Conservation (phyloP, 2,797 vertebrate species). For the Phalanger gymnotis region DNA sequence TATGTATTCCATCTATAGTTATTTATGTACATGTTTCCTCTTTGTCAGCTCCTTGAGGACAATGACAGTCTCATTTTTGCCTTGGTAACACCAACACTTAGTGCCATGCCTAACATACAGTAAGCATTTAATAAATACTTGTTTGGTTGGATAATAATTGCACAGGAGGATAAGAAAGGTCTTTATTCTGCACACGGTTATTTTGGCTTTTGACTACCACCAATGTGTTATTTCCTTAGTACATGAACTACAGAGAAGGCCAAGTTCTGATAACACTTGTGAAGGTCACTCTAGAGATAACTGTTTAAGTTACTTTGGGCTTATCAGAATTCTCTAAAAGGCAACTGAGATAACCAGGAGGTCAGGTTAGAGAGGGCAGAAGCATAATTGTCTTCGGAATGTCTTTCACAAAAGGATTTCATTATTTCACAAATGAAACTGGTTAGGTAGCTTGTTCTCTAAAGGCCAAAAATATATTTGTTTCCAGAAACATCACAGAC, state of each 20-base stretch:
- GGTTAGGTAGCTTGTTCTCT: constrained; percentile 44
- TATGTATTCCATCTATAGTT: not conserved
- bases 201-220: constrained; percentile 25
- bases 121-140: not conserved
- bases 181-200: constrained; percentile 23
- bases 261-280: not conserved
- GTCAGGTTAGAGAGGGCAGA: constrained; percentile 20
- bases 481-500: constrained; percentile 30
- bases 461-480: constrained; percentile 32
- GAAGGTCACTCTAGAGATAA: not conserved
- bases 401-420: constrained; percentile 40
- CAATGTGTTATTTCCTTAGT: not conserved
- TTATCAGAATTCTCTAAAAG: constrained; percentile 44
- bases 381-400: constrained; percentile 9
- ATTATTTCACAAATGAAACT: constrained; percentile 44
- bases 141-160: not conserved
- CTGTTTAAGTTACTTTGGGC: constrained; percentile 29
- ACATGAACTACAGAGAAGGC: constrained; percentile 34
- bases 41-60: not conserved
- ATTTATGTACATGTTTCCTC: not conserved
- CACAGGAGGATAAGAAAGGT: not conserved
- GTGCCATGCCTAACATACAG: not conserved
- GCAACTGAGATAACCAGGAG: constrained; percentile 21
- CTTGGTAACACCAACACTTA: not conserved
- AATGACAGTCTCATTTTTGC: not conserved